Evolutionary conservation across 2,888 invertebrate genomes (phyloP), one percentile per base, ranked within the genome.

Genomic region (Drosophila algonquin): DNA sequence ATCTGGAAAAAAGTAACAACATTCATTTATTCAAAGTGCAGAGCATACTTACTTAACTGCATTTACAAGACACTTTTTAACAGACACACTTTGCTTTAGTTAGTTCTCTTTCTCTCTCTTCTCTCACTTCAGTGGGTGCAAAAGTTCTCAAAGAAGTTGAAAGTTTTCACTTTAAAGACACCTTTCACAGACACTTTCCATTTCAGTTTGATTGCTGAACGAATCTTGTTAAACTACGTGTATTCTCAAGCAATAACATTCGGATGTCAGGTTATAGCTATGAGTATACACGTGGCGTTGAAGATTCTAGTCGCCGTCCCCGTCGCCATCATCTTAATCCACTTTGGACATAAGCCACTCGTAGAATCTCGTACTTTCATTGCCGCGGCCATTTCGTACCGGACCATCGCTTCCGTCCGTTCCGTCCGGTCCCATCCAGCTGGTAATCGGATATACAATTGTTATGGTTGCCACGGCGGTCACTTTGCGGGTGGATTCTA

Each of bases 171-270:
- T 40, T 40, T 40, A 40, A 40, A n/a, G 14, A 40, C 27, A 27
- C n/a, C 57, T 32, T 14, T 16, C 40, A 14, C 40, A 40, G 10
- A 46, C 61, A 46, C 44, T 18, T 53, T 50, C 21, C 18, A 27
- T 67, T 48, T 30, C 24, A 16, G 44, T 51, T 45, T 40, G 18
- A 68, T 68, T 68, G 92, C 85, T 89, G 92, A 78, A 68, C 72
- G 88, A 90, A 94, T 94, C 96, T 95, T 69, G 95, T 95, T 96
- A 95, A 97, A 96, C 97, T 97, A 98, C 98, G 98, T 98, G 98
- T 98, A 98, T 98, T 98, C 98, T 98, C 97, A 98, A 98, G 98
- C 98, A 98, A 98, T 98, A 98, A 98, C 98, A 97, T 95, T 95
- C 95, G 93, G 93, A 95, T 94, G 95, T 95, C 96, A 97, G 97